Conservation (phyloP, 2,797 vertebrate genomes). For the Odontamblyopus rebecca region DNA sequence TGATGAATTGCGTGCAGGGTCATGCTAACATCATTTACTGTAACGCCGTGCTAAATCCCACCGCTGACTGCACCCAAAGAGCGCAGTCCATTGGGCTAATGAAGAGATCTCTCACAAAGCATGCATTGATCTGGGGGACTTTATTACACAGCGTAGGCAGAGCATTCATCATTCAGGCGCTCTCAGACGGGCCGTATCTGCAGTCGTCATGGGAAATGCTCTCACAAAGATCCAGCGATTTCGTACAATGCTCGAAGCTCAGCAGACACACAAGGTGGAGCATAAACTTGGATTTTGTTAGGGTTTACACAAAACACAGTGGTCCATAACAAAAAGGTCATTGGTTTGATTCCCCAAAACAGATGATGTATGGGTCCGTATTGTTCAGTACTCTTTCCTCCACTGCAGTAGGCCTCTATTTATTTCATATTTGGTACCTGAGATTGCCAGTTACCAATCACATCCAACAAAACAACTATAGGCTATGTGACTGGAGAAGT, state of each 20-base stretch:
- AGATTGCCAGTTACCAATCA: too few relatives aligned
- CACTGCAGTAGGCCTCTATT: too few relatives aligned
- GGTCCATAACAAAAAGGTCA: not conserved
- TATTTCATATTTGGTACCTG: too few relatives aligned
- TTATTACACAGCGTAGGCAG: slow-evolving; percentile 36
- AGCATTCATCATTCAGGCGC: slow-evolving; percentile 51
- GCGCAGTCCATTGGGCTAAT: slow-evolving; percentile 60
- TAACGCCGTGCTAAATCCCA: slow-evolving; percentile 38
- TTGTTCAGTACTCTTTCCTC: too few relatives aligned
- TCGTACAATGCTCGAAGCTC: slow-evolving; percentile 10
- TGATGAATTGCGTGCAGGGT: slow-evolving; percentile 7
- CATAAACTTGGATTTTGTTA: not conserved
- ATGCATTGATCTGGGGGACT: slow-evolving; percentile 54
- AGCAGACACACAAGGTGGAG: not conserved
- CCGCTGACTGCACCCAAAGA: slow-evolving; percentile 31
- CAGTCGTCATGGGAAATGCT: slow-evolving; percentile 25
- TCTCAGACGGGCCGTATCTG: slow-evolving; percentile 30
- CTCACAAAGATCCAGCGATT: slow-evolving; percentile 19
- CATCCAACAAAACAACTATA: too few relatives aligned
- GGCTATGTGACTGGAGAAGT: too few relatives aligned
- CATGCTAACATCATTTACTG: slow-evolving; percentile 49
- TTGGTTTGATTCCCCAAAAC: not conserved
- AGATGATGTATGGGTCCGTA: not conserved
- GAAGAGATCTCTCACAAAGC: slow-evolving; percentile 52
- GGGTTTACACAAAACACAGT: not conserved